Base-by-base conservation (phyloP, 2,113 vertebrate genomes). In the Taurulus bubalis region DNA sequence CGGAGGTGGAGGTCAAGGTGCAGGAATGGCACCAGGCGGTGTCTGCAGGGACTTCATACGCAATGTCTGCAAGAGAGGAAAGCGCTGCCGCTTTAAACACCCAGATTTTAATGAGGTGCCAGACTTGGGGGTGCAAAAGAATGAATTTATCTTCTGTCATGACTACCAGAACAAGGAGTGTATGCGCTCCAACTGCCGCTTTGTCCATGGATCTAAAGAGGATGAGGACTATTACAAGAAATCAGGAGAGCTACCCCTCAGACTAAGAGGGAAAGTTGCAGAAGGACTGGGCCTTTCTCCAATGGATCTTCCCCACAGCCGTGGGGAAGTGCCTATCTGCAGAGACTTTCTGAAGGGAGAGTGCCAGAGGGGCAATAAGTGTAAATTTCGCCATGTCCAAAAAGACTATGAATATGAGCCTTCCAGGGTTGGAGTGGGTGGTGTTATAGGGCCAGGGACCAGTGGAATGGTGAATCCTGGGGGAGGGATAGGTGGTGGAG, bases 151-250 rank as follows among this genome's bases (percentile, higher is more conserved):
- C 86, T 99, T 99, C 92, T 99, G 98, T 92, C 98, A 99, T 36
- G 98, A 99, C 86, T 96, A 99, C 90, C 98, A 99, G 93, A 99
- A 99, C 91, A 98, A 98, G 84, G 97, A 99, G 82, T 99, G 98
- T 12, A 95, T 96, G 67, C 97, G 98, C 8, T 93, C 96, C 84
- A 99, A 96, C 92, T 99, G 98, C 91, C 96, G 97, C 84, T 99
- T 99, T 88, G 97, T 99, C 75, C 98, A 99, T 11, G 97, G 97
- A 84, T 96, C 98, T 74, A 98, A 98, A 87, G 97, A 99, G 71
- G 98, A 99, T 59, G 98, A 99, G 91, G 98, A 99, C 86, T 97
- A 96, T 74, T 99, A 99, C 91, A 99, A 99, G 92, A 98, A 98
- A 83, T 96, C 96, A 0, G 98, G 98, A 2, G 98, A 98, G 85